Conservation (phyloP, 2,888 invertebrate species). For the Mesorhabditis belari region DNA sequence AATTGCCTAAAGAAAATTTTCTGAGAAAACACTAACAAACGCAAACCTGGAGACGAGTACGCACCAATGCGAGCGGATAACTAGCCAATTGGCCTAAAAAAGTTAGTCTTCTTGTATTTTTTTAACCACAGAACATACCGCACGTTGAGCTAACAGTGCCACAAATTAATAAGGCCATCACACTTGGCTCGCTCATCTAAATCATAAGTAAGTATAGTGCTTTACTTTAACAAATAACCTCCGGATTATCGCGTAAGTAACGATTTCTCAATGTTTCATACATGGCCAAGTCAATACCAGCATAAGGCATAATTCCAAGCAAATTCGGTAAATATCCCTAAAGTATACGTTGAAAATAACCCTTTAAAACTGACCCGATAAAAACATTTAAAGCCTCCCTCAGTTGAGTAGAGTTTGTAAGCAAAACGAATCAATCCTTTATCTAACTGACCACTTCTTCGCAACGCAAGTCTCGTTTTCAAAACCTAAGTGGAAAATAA, state of each 20-base stretch:
- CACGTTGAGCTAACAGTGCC: slow-evolving; percentile 88
- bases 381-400: slow-evolving; percentile 80
- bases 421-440: slow-evolving; percentile 80
- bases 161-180: slow-evolving; percentile 78
- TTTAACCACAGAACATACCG: too few relatives aligned
- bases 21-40: slow-evolving; percentile 16
- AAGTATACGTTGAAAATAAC: not conserved
- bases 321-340: slow-evolving; percentile 94
- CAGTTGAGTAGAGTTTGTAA: slow-evolving; percentile 74
- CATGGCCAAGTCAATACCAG: slow-evolving; percentile 93
- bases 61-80: slow-evolving; percentile 88
- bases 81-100: slow-evolving; percentile 95
- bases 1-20: slow-evolving; percentile 6
- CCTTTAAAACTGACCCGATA: slow-evolving; percentile 60
- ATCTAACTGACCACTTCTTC: slow-evolving; percentile 85
- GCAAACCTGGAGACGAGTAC: slow-evolving; percentile 84
- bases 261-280: slow-evolving; percentile 87
- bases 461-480: slow-evolving; percentile 87
- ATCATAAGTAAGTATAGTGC: not conserved
- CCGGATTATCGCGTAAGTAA: not conserved
- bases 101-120: too few relatives aligned
- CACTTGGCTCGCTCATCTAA: slow-evolving; percentile 69
- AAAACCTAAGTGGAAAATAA: slow-evolving; percentile 67
- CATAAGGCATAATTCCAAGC: slow-evolving; percentile 86
- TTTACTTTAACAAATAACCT: not conserved